Evolutionary conservation across 2,888 invertebrate species (phyloP).

Genomic region (Lydus trimaculatus): DNA sequence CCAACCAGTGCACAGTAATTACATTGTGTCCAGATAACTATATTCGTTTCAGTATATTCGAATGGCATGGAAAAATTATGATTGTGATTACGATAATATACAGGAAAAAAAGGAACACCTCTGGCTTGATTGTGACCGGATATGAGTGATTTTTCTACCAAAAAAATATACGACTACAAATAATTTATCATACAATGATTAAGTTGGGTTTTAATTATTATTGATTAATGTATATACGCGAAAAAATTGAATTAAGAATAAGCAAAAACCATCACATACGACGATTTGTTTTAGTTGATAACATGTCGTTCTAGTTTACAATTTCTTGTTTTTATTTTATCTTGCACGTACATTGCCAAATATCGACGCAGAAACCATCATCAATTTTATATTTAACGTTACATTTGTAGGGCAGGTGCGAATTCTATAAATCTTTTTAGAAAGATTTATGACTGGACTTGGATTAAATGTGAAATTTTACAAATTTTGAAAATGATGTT

Average conservation of each 20-base stretch:
- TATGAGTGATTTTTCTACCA: slow-evolving; percentile 15
- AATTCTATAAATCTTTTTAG: slow-evolving; percentile 8
- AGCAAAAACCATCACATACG: neutral
- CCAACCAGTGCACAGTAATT: slow-evolving; percentile 42
- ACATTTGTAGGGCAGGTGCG: slow-evolving; percentile 11
- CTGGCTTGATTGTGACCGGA: slow-evolving; percentile 11
- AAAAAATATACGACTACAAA: neutral
- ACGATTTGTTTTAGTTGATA: neutral
- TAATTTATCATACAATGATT: slow-evolving; percentile 5
- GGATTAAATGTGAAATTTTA: slow-evolving; percentile 6
- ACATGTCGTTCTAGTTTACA: neutral
- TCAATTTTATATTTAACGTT: slow-evolving; percentile 11
- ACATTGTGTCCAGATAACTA: slow-evolving; percentile 34
- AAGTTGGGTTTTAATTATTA: slow-evolving; percentile 1
- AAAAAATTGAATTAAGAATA: neutral
- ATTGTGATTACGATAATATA: slow-evolving; percentile 34
- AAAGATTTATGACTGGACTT: slow-evolving; percentile 3
- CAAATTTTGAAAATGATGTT: neutral
- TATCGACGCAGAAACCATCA: slow-evolving; percentile 8
- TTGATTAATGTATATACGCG: neutral
- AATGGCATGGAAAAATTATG: slow-evolving; percentile 38
- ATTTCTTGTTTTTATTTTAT: neutral
- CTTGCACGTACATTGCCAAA: neutral
- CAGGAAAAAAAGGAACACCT: neutral
- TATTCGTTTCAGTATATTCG: slow-evolving; percentile 29